These are phyloP conservation scores for Onychomys leucogaster DNA, from an alignment of 2,797 vertebrate genomes.

Conservation along the genomic window DNA sequence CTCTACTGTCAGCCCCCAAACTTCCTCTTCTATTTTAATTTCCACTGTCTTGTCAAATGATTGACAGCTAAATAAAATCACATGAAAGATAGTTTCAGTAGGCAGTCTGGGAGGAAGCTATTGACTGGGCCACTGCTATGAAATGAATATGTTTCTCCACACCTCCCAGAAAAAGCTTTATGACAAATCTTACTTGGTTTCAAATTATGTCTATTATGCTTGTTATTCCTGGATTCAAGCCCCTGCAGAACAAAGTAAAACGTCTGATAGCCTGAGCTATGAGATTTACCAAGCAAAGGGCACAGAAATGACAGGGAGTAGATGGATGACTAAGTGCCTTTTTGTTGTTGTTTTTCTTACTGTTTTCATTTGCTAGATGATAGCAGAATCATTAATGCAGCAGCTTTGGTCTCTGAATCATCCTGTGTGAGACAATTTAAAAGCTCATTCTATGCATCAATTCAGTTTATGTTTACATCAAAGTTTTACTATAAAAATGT, in stretches of 20 bases:
- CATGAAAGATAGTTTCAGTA: conserved; percentile 58
- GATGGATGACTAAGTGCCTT: not conserved
- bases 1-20: not conserved
- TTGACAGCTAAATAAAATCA: conserved; percentile 69
- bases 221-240: not conserved
- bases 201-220: not conserved
- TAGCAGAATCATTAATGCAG: not conserved
- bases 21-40: conserved; percentile 19
- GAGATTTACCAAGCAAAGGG: not conserved
- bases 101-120: not conserved
- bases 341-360: not conserved
- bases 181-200: not conserved
- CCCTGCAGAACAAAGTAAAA: not conserved
- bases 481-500: conserved; percentile 36
- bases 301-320: not conserved
- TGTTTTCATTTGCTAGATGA: not conserved
- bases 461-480: not conserved
- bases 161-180: not conserved
- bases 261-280: not conserved
- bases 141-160: not conserved
- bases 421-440: conserved; percentile 16
- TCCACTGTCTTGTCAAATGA: not conserved
- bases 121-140: not conserved
- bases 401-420: conserved; percentile 13
- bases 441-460: conserved; percentile 6